Evolutionary conservation across 2,113 vertebrate species (phyloP).

Genomic region (Halcyon malimbica): DNA sequence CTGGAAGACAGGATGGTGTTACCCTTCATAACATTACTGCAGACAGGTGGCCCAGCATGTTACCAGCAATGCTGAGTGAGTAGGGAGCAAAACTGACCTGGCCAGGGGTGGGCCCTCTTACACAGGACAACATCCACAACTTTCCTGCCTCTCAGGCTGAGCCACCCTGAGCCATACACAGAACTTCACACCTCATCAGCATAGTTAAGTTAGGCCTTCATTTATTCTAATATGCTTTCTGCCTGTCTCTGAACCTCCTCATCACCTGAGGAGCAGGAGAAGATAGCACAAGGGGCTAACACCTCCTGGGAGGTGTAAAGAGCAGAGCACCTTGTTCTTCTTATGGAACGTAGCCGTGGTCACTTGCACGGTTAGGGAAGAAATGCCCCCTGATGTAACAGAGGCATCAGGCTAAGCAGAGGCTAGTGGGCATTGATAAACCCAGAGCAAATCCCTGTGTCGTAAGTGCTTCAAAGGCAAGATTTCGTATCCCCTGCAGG

Average conservation of each 20-base stretch:
- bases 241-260: background rate
- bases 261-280: background rate
- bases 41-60: background rate
- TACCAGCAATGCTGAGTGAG: background rate
- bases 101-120: background rate
- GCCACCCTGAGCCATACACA: background rate
- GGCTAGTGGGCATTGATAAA: background rate
- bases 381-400: background rate
- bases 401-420: background rate
- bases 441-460: background rate
- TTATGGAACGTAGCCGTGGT: background rate
- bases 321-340: background rate
- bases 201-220: background rate
- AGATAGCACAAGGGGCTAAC: background rate
- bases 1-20: slow-evolving; percentile 71
- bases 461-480: background rate
- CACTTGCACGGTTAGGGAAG: background rate
- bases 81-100: background rate
- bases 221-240: background rate
- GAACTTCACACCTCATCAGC: background rate
- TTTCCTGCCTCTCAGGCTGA: background rate
- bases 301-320: background rate
- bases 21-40: background rate
- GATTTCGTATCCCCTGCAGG: background rate
- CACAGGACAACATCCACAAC: background rate